Evolutionary conservation across 2,888 invertebrate species (phyloP), one percentile per base, ranked within the genome.

Genomic region (Sarcophaga subvicina): DNA sequence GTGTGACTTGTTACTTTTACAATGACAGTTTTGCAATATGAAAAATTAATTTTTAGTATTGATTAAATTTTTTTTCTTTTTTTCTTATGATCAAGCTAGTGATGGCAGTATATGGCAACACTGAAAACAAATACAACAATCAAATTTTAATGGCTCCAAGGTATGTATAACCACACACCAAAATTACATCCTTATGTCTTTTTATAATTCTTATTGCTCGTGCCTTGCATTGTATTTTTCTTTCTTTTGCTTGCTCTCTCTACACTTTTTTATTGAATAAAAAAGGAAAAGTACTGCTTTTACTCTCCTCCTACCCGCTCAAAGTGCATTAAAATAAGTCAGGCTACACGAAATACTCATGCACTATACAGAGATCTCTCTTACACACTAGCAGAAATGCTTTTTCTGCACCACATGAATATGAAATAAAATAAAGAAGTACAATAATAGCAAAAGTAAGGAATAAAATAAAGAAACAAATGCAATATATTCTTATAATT

Each of bases 131-230:
- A 10, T 54, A 64, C 75, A 82, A 83, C 86, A 86, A 83, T 83
- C 70, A 77, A 78, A 78, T 83, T 81, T 83, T 80, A 78, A 78
- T 81, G 62, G 78, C 37, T 37, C 37, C 37, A 37, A 37, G 37
- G 37, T 37, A 37, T 10, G 37, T 37, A 37, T 10, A 8, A 37
- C 37, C 37, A 37, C 37, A 37, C 37, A 37, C 37, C 8, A 37
- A 37, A 82, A 82, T 77, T 71, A 82, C 64, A 77, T 82, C 82
- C 82, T 77, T 82, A 37, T 10, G 67, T 20, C 64, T 82, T 47
- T 47, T 71, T 10, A 27, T 71, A 64, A 59, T 25, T 37, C 25
- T 25, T n/a, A 45, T n/a, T 45, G 67, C 45, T 25, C 27, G 67
- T 49, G 11, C 54, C 59, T 59, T 27, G n/a, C 17, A 25, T 69